Base-by-base conservation (phyloP, 2,797 vertebrate species). In the Sebastes hubbsi region DNA sequence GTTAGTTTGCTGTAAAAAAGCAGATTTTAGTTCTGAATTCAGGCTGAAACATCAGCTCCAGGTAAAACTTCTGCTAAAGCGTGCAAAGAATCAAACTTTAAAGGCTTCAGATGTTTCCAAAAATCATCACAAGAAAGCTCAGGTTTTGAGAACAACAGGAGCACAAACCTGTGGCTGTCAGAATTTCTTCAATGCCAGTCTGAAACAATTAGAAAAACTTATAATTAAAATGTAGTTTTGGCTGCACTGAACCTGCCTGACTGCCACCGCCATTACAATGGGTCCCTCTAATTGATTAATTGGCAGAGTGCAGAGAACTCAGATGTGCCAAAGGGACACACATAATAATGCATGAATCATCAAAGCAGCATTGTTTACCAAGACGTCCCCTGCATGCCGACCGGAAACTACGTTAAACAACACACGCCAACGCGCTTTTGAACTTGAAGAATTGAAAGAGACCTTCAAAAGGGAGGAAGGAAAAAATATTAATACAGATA, bases 351-450 rank as follows among this genome's bases (percentile, higher is more conserved):
- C 77, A 12, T 77, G 86, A 87, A 77, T 86, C 88, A 86, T 55
- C 2, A 38, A 38, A 29, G 71, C 82, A 22, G 81, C 86, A 87
- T 90, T 93, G 92, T 93, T 92, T 90, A 90, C 88, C 72, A 36
- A 87, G 77, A 85, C 72, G 80, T 84, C 70, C 79, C 80, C 88
- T 81, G 36, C 36, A 38, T 38, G 81, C 80, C 77, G 86, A 92
- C 91, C 91, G 91, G 90, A 93, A 92, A 91, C 88, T 78, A 88
- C 87, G 88, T 77, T 70, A 88, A 91, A 91, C 89, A 90, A 92
- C 87, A 90, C 87, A 89, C 91, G 88, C 92, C 92, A 49, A 94
- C 93, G 90, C 90, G 89, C 81, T 83, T 83, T 83, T 91, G 82
- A 90, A 93, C 87, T 88, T 66, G 75, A 77, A 77, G 67, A 84